A percentile compares a stretch with the other conserved stretches of the same genome.
Evolutionary conservation across 2,888 invertebrate species (phyloP).

Genomic region (Acanthococcus lagerstroemiae): DNA sequence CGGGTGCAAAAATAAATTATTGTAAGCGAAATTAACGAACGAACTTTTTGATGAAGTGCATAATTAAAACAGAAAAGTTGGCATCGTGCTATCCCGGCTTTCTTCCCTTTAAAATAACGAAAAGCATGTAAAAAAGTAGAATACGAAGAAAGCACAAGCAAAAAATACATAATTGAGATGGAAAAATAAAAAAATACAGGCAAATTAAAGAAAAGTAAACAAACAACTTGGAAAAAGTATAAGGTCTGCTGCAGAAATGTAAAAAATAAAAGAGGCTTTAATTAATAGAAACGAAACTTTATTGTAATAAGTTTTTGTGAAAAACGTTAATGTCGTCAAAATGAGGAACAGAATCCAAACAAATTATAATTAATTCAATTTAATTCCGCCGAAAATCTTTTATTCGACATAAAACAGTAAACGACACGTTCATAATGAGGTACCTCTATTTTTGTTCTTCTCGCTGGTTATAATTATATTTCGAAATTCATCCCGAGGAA

Average conservation of each 20-base stretch:
- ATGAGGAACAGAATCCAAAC: neutral
- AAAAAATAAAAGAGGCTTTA: neutral
- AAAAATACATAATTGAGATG: no score
- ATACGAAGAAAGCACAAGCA: neutral
- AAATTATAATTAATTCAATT: constrained; percentile 23
- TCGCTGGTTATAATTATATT: no score
- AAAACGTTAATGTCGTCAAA: neutral
- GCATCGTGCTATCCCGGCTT: constrained; percentile 7
- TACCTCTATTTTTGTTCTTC: no score
- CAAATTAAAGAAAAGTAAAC: constrained; percentile 17
- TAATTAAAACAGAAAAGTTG: constrained; percentile 13
- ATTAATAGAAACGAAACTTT: constrained; percentile 19
- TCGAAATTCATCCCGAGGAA: no score
- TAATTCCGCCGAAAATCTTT: no score
- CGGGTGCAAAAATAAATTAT: constrained; percentile 13
- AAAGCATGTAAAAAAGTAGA: neutral
- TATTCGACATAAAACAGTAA: no score
- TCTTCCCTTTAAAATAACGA: neutral
- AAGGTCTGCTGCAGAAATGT: neutral
- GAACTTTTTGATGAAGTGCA: constrained; percentile 25
- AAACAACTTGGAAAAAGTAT: neutral
- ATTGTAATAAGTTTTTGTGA: constrained; percentile 15
- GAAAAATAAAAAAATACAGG: neutral
- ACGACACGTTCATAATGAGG: no score
- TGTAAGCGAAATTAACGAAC: constrained; percentile 20